Percentiles rank a stretch among this genome's conserved stretches.
phyloP scores from a whole-genome alignment of 2,797 vertebrate species.

The Calcarius lapponicus region DNA sequence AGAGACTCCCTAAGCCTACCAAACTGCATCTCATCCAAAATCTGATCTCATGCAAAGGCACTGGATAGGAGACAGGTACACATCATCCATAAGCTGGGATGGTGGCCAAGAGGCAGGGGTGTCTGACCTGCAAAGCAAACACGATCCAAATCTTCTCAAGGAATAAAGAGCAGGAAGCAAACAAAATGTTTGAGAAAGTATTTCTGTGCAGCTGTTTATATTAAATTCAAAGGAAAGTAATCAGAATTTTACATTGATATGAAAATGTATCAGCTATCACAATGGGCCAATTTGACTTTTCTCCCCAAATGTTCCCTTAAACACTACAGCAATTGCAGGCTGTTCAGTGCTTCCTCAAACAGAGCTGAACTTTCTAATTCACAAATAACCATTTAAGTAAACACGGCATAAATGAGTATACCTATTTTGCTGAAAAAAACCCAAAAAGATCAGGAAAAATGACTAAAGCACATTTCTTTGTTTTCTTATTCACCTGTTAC shows the following conservation, averaged over 20 bases:
- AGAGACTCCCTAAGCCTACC: neutral
- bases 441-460: neutral
- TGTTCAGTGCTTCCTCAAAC: neutral
- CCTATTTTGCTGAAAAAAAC: neutral
- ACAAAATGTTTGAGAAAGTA: neutral
- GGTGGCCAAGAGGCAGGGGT: neutral
- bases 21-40: neutral
- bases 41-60: neutral
- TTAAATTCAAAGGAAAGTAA: neutral
- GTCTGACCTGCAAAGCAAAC: neutral
- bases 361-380: neutral
- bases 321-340: neutral
- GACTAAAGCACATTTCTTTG: neutral
- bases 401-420: neutral
- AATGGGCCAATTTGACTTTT: neutral
- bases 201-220: neutral
- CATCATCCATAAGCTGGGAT: neutral
- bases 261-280: neutral
- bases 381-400: neutral
- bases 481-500: slow-evolving; percentile 47
- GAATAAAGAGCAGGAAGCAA: neutral
- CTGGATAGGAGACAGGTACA: neutral
- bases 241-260: neutral
- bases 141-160: neutral
- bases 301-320: neutral